Base-by-base conservation (phyloP, 2,888 invertebrate species). In the Agrotis clavis region DNA sequence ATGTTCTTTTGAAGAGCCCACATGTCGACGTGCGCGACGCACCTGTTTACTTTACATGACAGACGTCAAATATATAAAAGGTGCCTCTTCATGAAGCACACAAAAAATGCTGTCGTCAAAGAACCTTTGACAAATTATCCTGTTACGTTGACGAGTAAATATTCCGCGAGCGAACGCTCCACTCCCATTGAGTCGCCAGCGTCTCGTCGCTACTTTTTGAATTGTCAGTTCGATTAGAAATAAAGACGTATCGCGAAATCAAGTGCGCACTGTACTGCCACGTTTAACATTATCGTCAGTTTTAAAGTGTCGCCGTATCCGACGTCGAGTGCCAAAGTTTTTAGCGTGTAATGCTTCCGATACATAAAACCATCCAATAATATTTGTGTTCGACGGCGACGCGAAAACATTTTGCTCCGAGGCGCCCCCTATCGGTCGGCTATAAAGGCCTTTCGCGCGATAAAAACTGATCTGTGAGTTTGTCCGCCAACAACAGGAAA, bases 401-500 rank as follows among this genome's bases (percentile, higher is more conserved):
- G 90, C 90, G 93, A 93, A 95, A 94, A 94, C 94, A 94, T 94
- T 94, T 92, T 90, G 92, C 89, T 77, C 89, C 87, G 86, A 88
- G 89, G 90, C 91, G 89, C 91, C 91, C 91, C 91, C 93, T 94
- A 94, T 94, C 94, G 94, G 94, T 92, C 91, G 93, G 91, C 95
- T 92, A 96, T 96, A 96, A 96, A 96, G 95, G 96, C 95, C 94
- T 95, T 94, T 94, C 93, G 94, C 94, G 94, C 94, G 96, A 96
- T 96, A 96, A 96, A 96, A 96, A 96, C 95, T 95, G 96, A 96
- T 96, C 96, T 95, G 96, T 93, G 94, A 95, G 95, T 95, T 94
- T 93, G 94, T 93, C 93, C 91, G 91, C 91, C 94, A 93, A 94
- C 94, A 94, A 93, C 94, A 93, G 93, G 95, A 95, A 96, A 96